Base-by-base conservation (phyloP, 2,888 invertebrate species). In the Tetragnatha montana region DNA sequence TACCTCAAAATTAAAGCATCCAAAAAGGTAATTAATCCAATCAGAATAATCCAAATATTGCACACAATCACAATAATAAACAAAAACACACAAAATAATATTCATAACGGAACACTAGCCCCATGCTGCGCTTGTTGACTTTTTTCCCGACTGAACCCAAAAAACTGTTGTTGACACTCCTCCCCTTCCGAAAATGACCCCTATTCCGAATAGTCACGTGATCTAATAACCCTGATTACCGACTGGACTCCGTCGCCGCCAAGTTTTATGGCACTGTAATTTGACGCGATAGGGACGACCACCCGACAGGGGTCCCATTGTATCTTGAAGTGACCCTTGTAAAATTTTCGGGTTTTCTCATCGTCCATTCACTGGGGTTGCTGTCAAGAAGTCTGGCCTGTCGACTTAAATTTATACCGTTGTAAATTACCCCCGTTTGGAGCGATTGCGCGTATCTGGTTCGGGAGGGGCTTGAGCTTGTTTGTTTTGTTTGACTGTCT, bases 201-300 rank as follows among this genome's bases (percentile, higher is more conserved):
- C 85, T 79, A 69, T 50, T 78, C 78, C 68, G 60, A 80, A 81
- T 89, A 73, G 85, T 89, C 89, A 89, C 89, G 89, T 89, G 89
- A 49, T 76, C 81, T 73, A 85, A 89, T 89, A 89, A 89, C 70
- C 50, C 80, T 89, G 84, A 89, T 89, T 89, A 89, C 84, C 80
- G 74, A 68, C 51, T 74, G 17, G 60, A 14, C 71, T 73, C 80
- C 84, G 78, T 89, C 81, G 60, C 73, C 89, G 78, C 80, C 80
- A 74, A 85, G 81, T 85, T 89, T 89, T 89, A 89, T 89, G 89
- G 70, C 21, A 85, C 81, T 89, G 89, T 89, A 89, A 89, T 76
- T 71, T 89, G 89, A 89, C 89, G 89, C 81, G 85, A 85, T 81
- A 51, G 69, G 86, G 85, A 75, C 85, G 35, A 35, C 76, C 76